Percentiles rank a stretch among this genome's conserved stretches.
phyloP scores from a whole-genome alignment of 1,140 invertebrate species.

The Adoxophyes honmai region DNA sequence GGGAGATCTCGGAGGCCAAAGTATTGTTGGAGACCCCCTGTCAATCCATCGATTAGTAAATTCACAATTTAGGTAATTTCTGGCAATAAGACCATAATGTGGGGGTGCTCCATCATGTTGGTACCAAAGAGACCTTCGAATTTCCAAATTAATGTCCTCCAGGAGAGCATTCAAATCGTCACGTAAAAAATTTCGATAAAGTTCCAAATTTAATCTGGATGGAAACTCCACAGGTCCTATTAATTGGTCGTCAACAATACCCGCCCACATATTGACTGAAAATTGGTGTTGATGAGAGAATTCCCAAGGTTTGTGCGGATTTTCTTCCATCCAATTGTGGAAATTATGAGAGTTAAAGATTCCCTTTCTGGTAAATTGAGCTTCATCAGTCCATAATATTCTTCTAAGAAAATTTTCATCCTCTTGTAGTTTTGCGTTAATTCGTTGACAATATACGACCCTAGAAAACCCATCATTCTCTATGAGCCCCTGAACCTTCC shows the following conservation, averaged over 20 bases:
- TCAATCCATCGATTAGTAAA: background rate
- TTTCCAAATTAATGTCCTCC: background rate
- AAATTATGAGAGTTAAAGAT: background rate
- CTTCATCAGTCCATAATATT: too few relatives aligned
- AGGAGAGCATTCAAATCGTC: background rate
- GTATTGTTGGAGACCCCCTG: background rate
- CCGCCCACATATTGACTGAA: background rate
- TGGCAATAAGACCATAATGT: background rate
- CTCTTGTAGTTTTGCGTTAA: background rate
- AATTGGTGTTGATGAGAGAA: background rate
- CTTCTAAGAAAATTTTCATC: background rate
- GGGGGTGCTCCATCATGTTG: background rate
- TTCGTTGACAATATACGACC: background rate
- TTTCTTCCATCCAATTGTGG: background rate
- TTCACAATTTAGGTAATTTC: background rate
- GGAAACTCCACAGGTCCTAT: background rate
- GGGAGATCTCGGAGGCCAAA: background rate
- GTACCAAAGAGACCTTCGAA: too few relatives aligned
- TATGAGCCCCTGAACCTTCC: too few relatives aligned
- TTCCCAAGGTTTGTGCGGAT: background rate
- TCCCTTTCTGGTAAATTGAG: background rate
- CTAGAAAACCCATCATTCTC: too few relatives aligned
- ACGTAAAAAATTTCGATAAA: background rate
- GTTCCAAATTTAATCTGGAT: background rate
- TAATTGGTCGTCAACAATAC: background rate